These are phyloP conservation scores for Acridotheres tristis DNA, from an alignment of 2,797 vertebrate genomes.

Conservation along the genomic window DNA sequence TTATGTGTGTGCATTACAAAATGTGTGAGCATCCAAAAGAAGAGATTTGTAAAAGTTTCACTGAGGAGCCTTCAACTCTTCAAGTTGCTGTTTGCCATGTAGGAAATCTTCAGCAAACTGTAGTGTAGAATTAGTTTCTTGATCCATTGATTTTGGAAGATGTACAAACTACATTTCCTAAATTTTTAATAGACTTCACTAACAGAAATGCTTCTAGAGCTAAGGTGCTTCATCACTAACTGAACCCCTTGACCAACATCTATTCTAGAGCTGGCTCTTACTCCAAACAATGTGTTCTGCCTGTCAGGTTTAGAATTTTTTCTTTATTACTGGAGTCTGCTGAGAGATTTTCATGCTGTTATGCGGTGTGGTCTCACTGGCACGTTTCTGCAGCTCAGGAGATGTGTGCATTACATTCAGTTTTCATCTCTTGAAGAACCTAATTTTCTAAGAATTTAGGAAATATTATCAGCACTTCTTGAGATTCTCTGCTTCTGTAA, in stretches of 20 bases:
- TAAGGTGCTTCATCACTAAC: not conserved
- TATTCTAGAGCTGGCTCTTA: not conserved
- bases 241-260: not conserved
- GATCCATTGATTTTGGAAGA: not conserved
- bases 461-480: not conserved
- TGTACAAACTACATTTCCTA: not conserved
- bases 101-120: not conserved
- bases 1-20: not conserved
- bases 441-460: not conserved
- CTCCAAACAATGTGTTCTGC: not conserved
- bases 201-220: not conserved
- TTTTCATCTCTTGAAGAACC: not conserved
- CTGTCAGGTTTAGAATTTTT: too few species aligned
- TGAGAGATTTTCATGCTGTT: not conserved
- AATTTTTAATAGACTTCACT: not conserved
- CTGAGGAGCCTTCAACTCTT: not conserved
- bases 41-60: not conserved
- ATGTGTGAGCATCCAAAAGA: not conserved
- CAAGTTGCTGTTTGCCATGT: not conserved
- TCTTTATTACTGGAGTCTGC: rapidly evolving
- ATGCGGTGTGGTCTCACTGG: not conserved
- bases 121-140: not conserved
- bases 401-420: not conserved
- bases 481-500: not conserved
- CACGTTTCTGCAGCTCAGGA: not conserved